phyloP scores from a whole-genome alignment of 2,797 vertebrate genomes.

The Sylvia borin region DNA sequence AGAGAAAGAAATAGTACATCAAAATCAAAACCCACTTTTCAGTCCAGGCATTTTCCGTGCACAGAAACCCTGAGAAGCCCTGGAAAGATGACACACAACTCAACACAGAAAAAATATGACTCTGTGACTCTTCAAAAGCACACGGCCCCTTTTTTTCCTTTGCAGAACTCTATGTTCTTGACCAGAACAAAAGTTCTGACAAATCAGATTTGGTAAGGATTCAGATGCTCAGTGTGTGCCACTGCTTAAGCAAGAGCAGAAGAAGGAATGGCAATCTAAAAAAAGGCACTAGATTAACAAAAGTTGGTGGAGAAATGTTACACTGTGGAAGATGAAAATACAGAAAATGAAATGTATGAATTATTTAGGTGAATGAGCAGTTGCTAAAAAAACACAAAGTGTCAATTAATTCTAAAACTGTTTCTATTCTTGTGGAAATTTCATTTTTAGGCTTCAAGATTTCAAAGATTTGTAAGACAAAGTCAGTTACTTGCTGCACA shows the following conservation, averaged over 20 bases:
- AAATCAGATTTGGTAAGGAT: background rate
- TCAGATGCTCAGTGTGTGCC: background rate
- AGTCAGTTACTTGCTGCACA: background rate
- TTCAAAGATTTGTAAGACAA: background rate
- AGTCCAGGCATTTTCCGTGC: background rate
- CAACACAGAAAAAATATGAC: background rate
- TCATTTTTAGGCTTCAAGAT: background rate
- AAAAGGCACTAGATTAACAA: background rate
- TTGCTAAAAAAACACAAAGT: background rate
- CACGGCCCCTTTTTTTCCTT: background rate
- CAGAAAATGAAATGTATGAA: background rate
- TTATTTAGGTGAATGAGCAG: conserved; percentile 17
- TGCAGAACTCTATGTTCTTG: background rate
- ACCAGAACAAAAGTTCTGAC: background rate
- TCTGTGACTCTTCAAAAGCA: background rate
- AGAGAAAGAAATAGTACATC: background rate
- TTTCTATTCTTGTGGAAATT: background rate
- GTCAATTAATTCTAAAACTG: background rate
- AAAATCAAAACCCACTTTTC: background rate
- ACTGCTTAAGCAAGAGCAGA: background rate
- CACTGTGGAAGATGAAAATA: background rate
- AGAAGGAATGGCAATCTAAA: background rate
- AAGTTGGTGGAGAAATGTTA: background rate
- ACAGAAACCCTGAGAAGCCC: background rate
- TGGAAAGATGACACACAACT: background rate